phyloP scores from a whole-genome alignment of 2,113 vertebrate species.

The Triplophysa tibetana region DNA sequence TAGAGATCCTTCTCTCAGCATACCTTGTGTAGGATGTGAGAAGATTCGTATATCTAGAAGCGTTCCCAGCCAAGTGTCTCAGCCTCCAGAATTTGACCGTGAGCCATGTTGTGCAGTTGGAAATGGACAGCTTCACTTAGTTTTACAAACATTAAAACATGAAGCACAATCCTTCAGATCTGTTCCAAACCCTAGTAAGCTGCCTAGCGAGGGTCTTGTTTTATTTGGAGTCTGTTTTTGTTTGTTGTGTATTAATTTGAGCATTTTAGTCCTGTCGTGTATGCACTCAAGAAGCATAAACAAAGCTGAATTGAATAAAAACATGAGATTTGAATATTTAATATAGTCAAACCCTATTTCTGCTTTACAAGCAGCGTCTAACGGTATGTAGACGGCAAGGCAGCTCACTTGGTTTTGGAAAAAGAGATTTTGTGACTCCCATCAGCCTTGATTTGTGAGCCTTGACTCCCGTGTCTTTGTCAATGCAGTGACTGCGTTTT shows the following conservation, averaged over 20 bases:
- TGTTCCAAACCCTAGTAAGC: background rate
- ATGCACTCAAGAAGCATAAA: too few relatives aligned
- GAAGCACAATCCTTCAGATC: background rate
- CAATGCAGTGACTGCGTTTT: background rate
- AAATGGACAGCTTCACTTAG: background rate
- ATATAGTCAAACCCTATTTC: too few relatives aligned
- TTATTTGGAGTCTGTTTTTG: too few relatives aligned
- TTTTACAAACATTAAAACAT: conserved; percentile 7
- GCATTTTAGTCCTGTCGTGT: too few relatives aligned
- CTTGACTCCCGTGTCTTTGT: background rate
- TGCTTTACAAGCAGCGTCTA: too few relatives aligned
- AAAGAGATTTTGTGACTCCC: background rate
- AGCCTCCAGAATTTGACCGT: conserved; percentile 14
- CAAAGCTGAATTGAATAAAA: too few relatives aligned
- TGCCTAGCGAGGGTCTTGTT: background rate
- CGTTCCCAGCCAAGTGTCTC: conserved; percentile 8
- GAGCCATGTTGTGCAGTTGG: conserved; percentile 4
- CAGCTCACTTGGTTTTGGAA: background rate
- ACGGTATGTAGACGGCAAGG: too few relatives aligned
- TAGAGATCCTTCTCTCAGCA: conserved; percentile 1
- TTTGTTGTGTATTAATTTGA: too few relatives aligned
- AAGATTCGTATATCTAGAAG: conserved; percentile 26
- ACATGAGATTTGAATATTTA: too few relatives aligned
- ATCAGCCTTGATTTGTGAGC: background rate
- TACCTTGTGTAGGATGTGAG: conserved; percentile 36